A percentile compares a stretch with the other conserved stretches of the same genome.
phyloP scores from a whole-genome alignment of 2,888 invertebrate genomes.

The Oxytorus armatus region DNA sequence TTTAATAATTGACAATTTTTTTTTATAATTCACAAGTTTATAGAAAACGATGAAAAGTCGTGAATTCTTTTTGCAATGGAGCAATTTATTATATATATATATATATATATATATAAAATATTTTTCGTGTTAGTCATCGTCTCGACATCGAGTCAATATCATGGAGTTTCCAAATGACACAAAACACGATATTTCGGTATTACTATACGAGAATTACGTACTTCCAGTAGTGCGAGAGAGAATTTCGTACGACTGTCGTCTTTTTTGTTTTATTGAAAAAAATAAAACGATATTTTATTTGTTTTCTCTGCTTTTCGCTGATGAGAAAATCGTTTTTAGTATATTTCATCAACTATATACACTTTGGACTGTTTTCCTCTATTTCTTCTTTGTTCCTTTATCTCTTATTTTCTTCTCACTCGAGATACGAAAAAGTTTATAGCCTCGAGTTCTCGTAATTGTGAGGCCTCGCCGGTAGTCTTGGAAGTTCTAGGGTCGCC shows the following conservation, averaged over 20 bases:
- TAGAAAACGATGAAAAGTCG: neutral
- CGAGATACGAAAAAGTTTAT: conserved; percentile 66
- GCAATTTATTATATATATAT: neutral
- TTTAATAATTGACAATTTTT: neutral
- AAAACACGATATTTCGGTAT: conserved; percentile 13
- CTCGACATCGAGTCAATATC: conserved; percentile 12
- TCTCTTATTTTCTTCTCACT: neutral
- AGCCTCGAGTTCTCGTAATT: conserved; percentile 78
- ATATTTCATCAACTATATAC: conserved; percentile 21
- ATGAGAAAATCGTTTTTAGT: conserved; percentile 35
- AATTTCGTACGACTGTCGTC: conserved; percentile 33
- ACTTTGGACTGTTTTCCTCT: conserved; percentile 55
- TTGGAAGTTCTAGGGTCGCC: conserved; percentile 79
- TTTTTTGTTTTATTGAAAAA: conserved; percentile 8
- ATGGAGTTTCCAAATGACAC: neutral
- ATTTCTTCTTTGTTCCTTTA: neutral
- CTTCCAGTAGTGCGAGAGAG: conserved; percentile 8
- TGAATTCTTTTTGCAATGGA: neutral
- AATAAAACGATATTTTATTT: neutral
- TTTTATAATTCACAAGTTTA: conserved; percentile 8
- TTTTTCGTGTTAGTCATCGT: conserved; percentile 6
- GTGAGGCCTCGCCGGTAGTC: conserved; percentile 76
- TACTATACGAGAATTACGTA: conserved; percentile 5
- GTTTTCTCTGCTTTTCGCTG: conserved; percentile 19
- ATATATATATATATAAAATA: neutral